A percentile compares a stretch with the other conserved stretches of the same genome.
Conservation (phyloP, 2,888 invertebrate species). For the Leptarthrus brevirostris region DNA sequence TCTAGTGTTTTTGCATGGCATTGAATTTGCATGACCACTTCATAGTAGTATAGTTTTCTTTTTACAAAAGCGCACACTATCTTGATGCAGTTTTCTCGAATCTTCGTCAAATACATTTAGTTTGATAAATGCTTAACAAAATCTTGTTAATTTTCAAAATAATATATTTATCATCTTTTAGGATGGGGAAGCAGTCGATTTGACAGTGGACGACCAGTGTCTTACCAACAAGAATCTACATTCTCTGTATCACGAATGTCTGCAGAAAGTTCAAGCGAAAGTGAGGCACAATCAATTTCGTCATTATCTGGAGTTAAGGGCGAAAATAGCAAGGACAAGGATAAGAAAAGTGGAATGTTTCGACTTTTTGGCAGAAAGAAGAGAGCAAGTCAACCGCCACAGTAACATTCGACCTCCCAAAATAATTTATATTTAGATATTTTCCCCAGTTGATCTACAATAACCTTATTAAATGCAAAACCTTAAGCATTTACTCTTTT, state of each 20-base stretch:
- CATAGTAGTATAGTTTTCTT: not conserved
- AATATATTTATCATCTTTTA: conserved; percentile 54
- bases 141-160: not conserved
- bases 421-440: not conserved
- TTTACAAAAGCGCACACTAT: not conserved
- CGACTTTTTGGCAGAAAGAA: conserved; percentile 66
- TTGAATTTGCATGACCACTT: not conserved
- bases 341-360: conserved; percentile 61
- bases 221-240: conserved; percentile 58
- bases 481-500: no score
- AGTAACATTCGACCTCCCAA: conserved; percentile 37
- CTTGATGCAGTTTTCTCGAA: not conserved
- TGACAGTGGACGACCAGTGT: conserved; percentile 65
- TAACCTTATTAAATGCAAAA: not conserved
- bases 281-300: conserved; percentile 67
- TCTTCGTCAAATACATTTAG: not conserved
- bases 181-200: conserved; percentile 66
- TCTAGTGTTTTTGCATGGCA: conserved; percentile 4
- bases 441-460: not conserved
- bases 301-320: conserved; percentile 64
- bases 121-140: not conserved
- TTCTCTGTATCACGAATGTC: conserved; percentile 63
- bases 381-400: conserved; percentile 64
- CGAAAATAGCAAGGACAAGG: conserved; percentile 55
- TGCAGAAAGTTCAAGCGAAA: conserved; percentile 67